phyloP scores from a whole-genome alignment of 2,888 invertebrate genomes.

The Callinectes sapidus region DNA sequence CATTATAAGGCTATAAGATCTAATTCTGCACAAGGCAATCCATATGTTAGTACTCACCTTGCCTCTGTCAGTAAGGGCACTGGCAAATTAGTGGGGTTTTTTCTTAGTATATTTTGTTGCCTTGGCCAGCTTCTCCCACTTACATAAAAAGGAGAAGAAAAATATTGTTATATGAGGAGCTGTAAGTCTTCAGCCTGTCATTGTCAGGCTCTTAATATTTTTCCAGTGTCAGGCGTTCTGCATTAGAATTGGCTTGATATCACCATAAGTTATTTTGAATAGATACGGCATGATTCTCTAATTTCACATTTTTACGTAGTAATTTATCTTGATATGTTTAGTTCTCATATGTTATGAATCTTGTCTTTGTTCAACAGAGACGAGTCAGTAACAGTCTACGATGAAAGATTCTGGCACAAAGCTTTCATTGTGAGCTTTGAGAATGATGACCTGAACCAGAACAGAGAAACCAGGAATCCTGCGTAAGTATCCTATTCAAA shows the following conservation, averaged over 20 bases:
- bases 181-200: background rate
- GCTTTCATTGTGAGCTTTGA: slow-evolving; percentile 39
- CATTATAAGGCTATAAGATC: no score
- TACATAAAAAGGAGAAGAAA: no score
- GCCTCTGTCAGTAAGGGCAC: no score
- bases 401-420: slow-evolving; percentile 48
- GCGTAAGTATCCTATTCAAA: background rate
- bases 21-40: no score
- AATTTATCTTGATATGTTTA: background rate
- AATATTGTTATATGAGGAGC: no score
- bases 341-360: background rate
- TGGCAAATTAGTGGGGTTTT: no score
- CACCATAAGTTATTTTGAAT: no score
- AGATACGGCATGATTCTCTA: background rate
- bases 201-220: background rate
- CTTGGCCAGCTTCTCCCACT: no score
- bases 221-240: no score
- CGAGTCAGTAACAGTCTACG: background rate
- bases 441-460: background rate
- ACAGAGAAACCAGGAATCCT: background rate
- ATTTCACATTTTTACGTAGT: background rate
- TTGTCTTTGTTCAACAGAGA: background rate
- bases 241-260: no score
- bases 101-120: no score
- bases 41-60: no score